phyloP scores from a whole-genome alignment of 2,888 invertebrate species.

The Pristionchus mayeri region DNA sequence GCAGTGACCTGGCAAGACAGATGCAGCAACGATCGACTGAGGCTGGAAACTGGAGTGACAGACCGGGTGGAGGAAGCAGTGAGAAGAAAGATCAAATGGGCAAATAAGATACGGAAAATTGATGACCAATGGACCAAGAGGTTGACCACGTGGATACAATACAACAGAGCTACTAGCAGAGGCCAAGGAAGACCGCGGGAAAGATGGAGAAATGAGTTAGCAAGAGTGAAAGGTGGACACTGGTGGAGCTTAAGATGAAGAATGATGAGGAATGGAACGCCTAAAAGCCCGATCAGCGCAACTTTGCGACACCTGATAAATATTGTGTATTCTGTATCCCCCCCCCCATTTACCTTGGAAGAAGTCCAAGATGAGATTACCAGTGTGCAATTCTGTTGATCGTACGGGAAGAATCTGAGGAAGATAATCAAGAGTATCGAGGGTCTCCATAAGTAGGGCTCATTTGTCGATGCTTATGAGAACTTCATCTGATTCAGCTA shows the following conservation, averaged over 20 bases:
- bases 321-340: too few relatives aligned
- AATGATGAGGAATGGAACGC: background rate
- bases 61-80: background rate
- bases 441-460: too few relatives aligned
- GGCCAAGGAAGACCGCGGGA: too few relatives aligned
- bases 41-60: background rate
- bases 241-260: background rate
- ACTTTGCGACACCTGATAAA: too few relatives aligned
- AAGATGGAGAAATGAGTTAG: background rate
- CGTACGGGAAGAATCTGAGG: too few relatives aligned
- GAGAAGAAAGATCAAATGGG: background rate
- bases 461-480: too few relatives aligned
- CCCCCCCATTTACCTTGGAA: conserved; percentile 60
- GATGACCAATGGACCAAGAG: background rate
- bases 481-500: too few relatives aligned
- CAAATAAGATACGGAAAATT: background rate
- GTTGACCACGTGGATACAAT: background rate
- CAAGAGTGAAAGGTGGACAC: background rate
- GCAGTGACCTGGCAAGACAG: background rate
- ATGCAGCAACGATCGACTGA: background rate
- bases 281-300: too few relatives aligned
- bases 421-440: too few relatives aligned
- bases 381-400: conserved; percentile 71
- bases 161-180: background rate
- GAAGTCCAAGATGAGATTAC: conserved; percentile 75